Base-by-base conservation (phyloP, 2,797 vertebrate species). In the Triplophysa bombifrons region DNA sequence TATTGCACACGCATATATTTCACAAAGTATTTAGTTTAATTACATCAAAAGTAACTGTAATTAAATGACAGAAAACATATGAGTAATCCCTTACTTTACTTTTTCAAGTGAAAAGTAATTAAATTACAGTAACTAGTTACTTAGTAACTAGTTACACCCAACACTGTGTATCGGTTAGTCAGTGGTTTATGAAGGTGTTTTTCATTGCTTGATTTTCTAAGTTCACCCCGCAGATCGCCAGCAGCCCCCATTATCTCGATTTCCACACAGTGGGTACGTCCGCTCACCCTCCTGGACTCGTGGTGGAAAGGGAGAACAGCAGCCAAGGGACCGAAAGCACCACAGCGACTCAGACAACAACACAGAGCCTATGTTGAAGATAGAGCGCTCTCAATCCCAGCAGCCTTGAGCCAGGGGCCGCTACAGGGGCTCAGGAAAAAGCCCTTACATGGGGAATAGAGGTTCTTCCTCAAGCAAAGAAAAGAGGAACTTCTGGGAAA, bases 311-410 rank as follows among this genome's bases (percentile, higher is more conserved):
- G 82, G 67, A 3, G 84, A 86, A 61, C 84, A 82, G 72, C 84
- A 85, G 8, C 68, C 84, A n/a, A 82, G 82, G 55, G 85, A 86
- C 63, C 72, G 85, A 48, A 86, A 84, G 9, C 85, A 86, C 72
- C 85, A 86, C 75, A 86, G 85, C 64, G 85, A 86, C 75, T 86
- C 85, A 0, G 85, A 86, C 51, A 86, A 82, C 84, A 86, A 82
- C 84, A 86, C 84, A 12, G 85, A 86, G 41, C 85, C 85, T 19
- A 67, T 85, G 38, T 80, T 86, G 81, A 86, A 86, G 84, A 85
- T 86, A n/a, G 85, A 86, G 55, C 85, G 85, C 71, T 86, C 85
- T 7, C 85, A 85, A 74, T 86, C 85, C 38, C 85, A 86, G 82
- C 85, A 86, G 80, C 85, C 85, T 73, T 86, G 75, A 86, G 75